phyloP scores from a whole-genome alignment of 2,888 invertebrate species.

The Ethmia dodecea region DNA sequence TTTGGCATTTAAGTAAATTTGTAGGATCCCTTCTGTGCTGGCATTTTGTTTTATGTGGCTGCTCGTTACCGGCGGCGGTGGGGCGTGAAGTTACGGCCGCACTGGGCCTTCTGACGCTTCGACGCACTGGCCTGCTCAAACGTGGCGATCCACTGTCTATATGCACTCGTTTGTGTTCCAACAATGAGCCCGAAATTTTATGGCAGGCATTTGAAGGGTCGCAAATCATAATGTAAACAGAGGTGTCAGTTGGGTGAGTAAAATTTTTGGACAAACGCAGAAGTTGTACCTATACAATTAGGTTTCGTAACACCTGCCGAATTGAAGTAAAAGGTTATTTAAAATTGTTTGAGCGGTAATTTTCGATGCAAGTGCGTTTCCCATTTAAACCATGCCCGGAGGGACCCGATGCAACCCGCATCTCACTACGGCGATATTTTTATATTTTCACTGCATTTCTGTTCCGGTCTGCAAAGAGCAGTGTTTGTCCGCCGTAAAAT shows the following conservation, averaged over 20 bases:
- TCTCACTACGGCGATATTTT: conserved; percentile 53
- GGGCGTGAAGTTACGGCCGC: conserved; percentile 75
- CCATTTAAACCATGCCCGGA: conserved; percentile 36
- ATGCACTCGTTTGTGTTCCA: too few species aligned
- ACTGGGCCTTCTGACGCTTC: conserved; percentile 39
- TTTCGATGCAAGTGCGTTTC: conserved; percentile 28
- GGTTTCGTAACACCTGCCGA: too few species aligned
- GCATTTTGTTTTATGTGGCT: conserved; percentile 75
- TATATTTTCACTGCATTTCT: conserved; percentile 57
- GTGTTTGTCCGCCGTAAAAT: conserved; percentile 46
- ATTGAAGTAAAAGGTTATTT: too few species aligned
- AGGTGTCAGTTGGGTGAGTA: too few species aligned
- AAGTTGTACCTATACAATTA: too few species aligned
- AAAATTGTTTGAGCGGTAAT: too few species aligned
- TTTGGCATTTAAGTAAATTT: conserved; percentile 74
- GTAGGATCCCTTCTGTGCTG: conserved; percentile 66
- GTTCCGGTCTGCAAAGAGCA: conserved; percentile 42
- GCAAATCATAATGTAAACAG: too few species aligned
- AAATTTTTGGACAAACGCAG: too few species aligned
- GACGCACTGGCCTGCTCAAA: conserved; percentile 25
- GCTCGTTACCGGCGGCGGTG: conserved; percentile 73
- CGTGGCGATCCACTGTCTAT: too few species aligned
- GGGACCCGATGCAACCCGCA: conserved; percentile 41
- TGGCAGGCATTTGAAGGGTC: too few species aligned
- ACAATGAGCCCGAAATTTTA: too few species aligned